Evolutionary conservation across 2,113 vertebrate species (phyloP).

Genomic region (Pheucticus melanocephalus): DNA sequence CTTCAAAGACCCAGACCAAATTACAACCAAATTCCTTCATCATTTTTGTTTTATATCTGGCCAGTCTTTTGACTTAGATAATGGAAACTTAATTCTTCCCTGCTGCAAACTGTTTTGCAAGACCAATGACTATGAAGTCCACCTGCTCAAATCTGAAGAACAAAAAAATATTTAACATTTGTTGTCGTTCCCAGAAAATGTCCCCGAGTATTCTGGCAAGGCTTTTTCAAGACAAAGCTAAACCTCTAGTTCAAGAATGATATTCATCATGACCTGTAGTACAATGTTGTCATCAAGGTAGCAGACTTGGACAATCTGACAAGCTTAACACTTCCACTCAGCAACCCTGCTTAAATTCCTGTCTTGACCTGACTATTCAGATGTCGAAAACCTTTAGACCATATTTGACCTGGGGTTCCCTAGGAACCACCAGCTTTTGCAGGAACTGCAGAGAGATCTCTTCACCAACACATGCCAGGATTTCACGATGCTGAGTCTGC

Average conservation of each 20-base stretch:
- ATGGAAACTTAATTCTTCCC: constrained; percentile 58
- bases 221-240: background rate
- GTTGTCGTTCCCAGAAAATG: background rate
- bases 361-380: background rate
- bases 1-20: constrained; percentile 33
- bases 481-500: background rate
- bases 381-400: background rate
- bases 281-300: background rate
- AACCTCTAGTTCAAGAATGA: background rate
- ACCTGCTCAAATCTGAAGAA: constrained; percentile 3
- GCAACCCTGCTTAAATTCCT: background rate
- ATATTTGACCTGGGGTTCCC: background rate
- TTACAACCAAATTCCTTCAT: constrained; percentile 22
- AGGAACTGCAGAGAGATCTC: background rate
- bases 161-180: background rate
- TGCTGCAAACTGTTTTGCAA: constrained; percentile 46
- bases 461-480: background rate
- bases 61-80: constrained; percentile 61
- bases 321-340: background rate
- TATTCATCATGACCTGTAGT: background rate
- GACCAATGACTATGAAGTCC: background rate
- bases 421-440: background rate
- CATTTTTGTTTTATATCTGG: constrained; percentile 40
- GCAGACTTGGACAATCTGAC: background rate
- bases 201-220: background rate